Base-by-base conservation (phyloP, 2,888 invertebrate genomes). In the Drosophila sordidapex region DNA sequence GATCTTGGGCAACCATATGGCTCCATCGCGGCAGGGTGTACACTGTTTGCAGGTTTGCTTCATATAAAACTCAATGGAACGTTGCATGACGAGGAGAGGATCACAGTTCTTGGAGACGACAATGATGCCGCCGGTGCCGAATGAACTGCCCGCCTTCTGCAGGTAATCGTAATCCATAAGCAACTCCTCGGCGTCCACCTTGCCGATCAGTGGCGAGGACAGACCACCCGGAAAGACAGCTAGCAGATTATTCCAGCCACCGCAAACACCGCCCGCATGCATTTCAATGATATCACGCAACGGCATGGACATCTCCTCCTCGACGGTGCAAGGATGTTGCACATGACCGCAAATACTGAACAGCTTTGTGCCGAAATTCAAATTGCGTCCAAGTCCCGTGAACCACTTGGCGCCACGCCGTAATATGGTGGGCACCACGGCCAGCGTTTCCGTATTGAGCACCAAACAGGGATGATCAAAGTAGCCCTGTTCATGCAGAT, bases 41-140 rank as follows among this genome's bases (percentile, higher is more conserved):
- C 99, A 99, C 94, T 99, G 99, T 5, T 99, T 99, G 93, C 99
- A 99, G 29, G 98, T 98, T 94, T 99, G 99, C 92, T 99, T 98
- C 92, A 99, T 98, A 94, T 99, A 99, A 94, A 99, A 99, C 94
- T 97, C 96, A 84, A 98, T 97, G 73, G 99, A 95, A 31, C 99
- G 96, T 7, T 98, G 96, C 92, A 99, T 98, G n/a, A 99, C 98
- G 92, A 97, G 96, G 78, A 99, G 96, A n/a, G 99, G 95, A 94
- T 99, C 99, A 0, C 98, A 97, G 82, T 97, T 97, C 85, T 97
- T 97, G 94, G 99, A 97, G 97, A 99, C 98, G 7, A 99, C 99
- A 83, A 99, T 99, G 76, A 99, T 94, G 56, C 99, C 99, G 3
- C 99, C 99, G 0, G 99, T 99, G 59, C 99, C 99, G 58, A 99